These are phyloP conservation scores for Diloba caeruleocephala DNA, from an alignment of 2,888 invertebrate species.

Conservation along the genomic window DNA sequence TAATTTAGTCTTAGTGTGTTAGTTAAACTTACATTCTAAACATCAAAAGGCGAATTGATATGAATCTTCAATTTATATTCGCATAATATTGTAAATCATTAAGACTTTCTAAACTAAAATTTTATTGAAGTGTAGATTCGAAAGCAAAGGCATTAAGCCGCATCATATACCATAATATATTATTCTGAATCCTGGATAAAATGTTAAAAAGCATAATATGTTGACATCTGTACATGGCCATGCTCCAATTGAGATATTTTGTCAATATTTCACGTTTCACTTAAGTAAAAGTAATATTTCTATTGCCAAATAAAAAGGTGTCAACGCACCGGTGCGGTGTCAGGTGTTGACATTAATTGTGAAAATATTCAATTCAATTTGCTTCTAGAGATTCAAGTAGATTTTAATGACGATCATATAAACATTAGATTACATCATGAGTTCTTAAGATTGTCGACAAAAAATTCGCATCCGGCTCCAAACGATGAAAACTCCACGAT, in stretches of 20 bases:
- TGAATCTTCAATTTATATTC: slow-evolving; percentile 21
- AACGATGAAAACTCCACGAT: slow-evolving; percentile 68
- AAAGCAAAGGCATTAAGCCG: slow-evolving; percentile 22
- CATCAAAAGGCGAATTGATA: slow-evolving; percentile 12
- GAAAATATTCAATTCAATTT: slow-evolving; percentile 44
- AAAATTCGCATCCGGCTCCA: slow-evolving; percentile 82
- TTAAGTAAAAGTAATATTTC: slow-evolving; percentile 27
- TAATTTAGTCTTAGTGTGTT: too few species aligned
- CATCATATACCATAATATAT: slow-evolving; percentile 17
- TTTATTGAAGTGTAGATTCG: slow-evolving; percentile 48
- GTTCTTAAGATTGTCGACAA: slow-evolving; percentile 64
- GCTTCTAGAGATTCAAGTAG: slow-evolving; percentile 57
- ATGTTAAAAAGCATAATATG: slow-evolving; percentile 19
- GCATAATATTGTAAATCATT: slow-evolving; percentile 19
- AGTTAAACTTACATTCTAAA: slow-evolving; percentile 19
- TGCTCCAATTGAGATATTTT: slow-evolving; percentile 57
- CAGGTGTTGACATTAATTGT: slow-evolving; percentile 31
- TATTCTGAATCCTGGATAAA: slow-evolving; percentile 10
- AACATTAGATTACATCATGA: slow-evolving; percentile 77
- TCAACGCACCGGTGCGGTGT: slow-evolving; percentile 16
- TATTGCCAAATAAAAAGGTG: slow-evolving; percentile 38
- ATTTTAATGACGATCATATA: slow-evolving; percentile 71
- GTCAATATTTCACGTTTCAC: slow-evolving; percentile 35
- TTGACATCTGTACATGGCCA: slow-evolving; percentile 49
- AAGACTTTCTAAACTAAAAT: slow-evolving; percentile 36